Base-by-base conservation (phyloP, 2,797 vertebrate species). In the Psittacula derbiana region DNA sequence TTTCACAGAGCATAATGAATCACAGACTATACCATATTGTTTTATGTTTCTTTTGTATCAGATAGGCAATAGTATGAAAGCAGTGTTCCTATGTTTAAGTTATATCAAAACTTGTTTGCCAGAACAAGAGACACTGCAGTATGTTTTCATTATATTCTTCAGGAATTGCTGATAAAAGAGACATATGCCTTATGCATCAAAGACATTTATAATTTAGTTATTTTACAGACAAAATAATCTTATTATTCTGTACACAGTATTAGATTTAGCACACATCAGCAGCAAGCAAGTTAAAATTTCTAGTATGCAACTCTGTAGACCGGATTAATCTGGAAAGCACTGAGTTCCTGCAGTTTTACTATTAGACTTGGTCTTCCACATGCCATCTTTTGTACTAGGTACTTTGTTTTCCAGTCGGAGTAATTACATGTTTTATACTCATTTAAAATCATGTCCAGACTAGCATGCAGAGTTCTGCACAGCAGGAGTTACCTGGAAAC, bases 261-360 rank as follows among this genome's bases (percentile, higher is more conserved):
- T 86, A 78, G 30, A 92, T 90, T 83, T 94, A 41, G 41, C 69
- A 65, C 67, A 76, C 21, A 80, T 55, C 85, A 93, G 27, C 41
- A 85, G 69, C 61, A 90, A 86, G 28, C 24, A 88, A 86, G 88
- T 90, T 67, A 91, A 27, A 73, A 92, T 91, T 88, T 86, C 38
- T 61, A 88, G 41, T n/a, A 65, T 83, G 33, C 41, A 80, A 4
- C 11, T 74, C 57, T 65, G 74, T 74, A 78, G 81, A 71, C 41
- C 38, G 64, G 52, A 88, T 82, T 74, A 72, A 83, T 80, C 52
- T 88, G 57, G 12, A 74, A 88, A 41, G 10, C 71, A 66, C 41
- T 72, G 75, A 71, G 30, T 43, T 80, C 46, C 75, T 79, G 30
- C 64, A 74, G 75, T 86, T 93, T 86, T 86, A n/a, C 33, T 53